A percentile compares a stretch with the other conserved stretches of the same genome.
phyloP scores from a whole-genome alignment of 1,140 invertebrate species.

The Asbolus verrucosus region DNA sequence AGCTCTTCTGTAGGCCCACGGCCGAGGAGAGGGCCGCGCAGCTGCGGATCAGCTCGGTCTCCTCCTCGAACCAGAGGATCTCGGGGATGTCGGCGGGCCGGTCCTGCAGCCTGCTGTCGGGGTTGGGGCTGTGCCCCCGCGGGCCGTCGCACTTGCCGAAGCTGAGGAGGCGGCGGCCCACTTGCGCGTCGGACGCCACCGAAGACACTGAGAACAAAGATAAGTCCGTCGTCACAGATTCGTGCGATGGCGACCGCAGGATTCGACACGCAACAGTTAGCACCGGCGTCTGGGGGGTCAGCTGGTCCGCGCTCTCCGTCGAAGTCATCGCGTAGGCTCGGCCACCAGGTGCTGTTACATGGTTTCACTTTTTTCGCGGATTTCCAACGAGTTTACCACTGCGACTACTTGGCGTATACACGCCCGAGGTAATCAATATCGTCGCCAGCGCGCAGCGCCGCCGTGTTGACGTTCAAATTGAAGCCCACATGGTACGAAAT shows the following conservation, averaged over 20 bases:
- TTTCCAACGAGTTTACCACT: conserved; percentile 12
- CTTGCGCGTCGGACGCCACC: conserved; percentile 73
- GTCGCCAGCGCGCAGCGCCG: conserved; percentile 22
- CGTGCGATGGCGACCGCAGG: conserved; percentile 83
- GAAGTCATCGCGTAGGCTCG: conserved; percentile 12
- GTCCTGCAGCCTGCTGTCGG: conserved; percentile 68
- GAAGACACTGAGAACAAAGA: conserved; percentile 85
- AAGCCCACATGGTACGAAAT: conserved; percentile 5
- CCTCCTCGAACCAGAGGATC: conserved; percentile 79
- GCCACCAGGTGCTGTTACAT: conserved; percentile 4
- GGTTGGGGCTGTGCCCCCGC: conserved; percentile 78
- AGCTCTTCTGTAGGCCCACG: conserved; percentile 83
- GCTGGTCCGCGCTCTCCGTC: conserved; percentile 51
- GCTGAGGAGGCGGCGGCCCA: conserved; percentile 68
- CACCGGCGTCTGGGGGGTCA: conserved; percentile 66
- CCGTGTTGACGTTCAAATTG: conserved; percentile 8
- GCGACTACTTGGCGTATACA: conserved; percentile 26
- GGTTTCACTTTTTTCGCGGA: conserved; percentile 3
- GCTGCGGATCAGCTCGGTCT: conserved; percentile 81
- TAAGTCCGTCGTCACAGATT: conserved; percentile 84
- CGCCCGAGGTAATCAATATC: conserved; percentile 40
- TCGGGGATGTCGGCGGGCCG: conserved; percentile 73
- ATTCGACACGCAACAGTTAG: conserved; percentile 72
- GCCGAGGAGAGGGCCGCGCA: conserved; percentile 82
- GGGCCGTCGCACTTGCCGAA: conserved; percentile 69